Percentiles rank a stretch among this genome's conserved stretches.
These are phyloP conservation scores for Petrolisthes cinctipes DNA, from an alignment of 2,888 invertebrate species.

Conservation along the genomic window DNA sequence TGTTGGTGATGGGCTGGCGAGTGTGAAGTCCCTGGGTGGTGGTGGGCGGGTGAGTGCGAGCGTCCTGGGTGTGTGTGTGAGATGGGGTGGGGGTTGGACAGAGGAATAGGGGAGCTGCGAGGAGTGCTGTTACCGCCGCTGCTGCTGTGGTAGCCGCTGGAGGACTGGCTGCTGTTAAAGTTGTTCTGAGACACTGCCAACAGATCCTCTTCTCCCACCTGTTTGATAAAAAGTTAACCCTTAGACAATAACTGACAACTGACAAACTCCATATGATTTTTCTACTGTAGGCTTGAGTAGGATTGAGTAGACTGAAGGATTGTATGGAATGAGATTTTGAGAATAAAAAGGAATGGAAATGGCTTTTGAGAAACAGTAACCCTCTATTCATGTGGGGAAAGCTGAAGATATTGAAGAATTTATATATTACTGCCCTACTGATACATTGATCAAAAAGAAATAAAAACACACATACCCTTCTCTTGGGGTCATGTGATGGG, in stretches of 20 bases:
- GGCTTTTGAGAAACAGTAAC: no score
- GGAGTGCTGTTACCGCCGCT: slow-evolving; percentile 60
- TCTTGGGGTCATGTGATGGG: not conserved
- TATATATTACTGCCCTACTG: no score
- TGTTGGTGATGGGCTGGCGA: slow-evolving; percentile 27
- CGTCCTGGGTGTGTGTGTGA: slow-evolving; percentile 3
- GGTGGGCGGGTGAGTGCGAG: slow-evolving; percentile 40
- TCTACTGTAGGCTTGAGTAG: no score
- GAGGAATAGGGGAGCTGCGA: slow-evolving; percentile 53
- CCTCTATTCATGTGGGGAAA: no score
- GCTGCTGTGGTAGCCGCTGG: slow-evolving; percentile 52
- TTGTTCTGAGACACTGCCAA: slow-evolving; percentile 53
- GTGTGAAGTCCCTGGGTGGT: slow-evolving; percentile 26
- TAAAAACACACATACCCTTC: no score
- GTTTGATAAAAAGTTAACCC: not conserved
- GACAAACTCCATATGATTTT: no score
- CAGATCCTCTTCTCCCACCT: slow-evolving; percentile 41
- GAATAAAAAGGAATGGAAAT: no score
- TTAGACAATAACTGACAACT: no score
- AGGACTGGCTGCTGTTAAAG: slow-evolving; percentile 58
- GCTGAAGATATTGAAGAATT: no score
- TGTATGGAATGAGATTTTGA: no score
- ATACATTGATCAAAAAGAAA: no score
- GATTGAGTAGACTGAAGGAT: no score
- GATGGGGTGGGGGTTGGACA: not conserved